Evolutionary conservation across 2,113 vertebrate species (phyloP).

Genomic region (Ascaphus truei): DNA sequence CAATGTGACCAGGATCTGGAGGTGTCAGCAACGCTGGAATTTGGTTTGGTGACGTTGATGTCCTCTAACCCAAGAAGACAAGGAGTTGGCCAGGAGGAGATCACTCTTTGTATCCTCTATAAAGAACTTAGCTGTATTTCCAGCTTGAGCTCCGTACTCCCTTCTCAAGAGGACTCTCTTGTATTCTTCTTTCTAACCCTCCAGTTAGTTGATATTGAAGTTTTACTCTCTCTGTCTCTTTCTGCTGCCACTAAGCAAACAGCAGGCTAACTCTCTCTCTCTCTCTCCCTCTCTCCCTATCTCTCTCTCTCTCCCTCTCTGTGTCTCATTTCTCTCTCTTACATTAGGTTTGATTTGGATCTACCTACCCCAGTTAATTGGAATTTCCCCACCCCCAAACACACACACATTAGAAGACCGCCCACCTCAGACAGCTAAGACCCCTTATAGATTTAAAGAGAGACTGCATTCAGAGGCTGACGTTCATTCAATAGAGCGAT

Average conservation of each 20-base stretch:
- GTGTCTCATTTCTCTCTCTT: too few relatives aligned
- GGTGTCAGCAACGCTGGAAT: not conserved
- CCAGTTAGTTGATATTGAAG: too few relatives aligned
- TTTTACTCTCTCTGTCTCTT: conserved; percentile 12
- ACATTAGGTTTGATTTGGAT: conserved; percentile 44
- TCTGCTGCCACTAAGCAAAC: conserved; percentile 40
- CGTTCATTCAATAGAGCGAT: conserved; percentile 97
- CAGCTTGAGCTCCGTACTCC: not conserved
- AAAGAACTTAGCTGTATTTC: not conserved
- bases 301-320: conserved; percentile 25
- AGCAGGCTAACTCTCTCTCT: conserved; percentile 25
- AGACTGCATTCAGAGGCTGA: conserved; percentile 93
- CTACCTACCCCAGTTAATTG: conserved; percentile 44
- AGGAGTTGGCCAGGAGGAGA: too few relatives aligned
- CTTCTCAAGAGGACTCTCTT: not conserved
- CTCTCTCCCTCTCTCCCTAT: conserved; percentile 14
- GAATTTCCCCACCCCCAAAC: conserved; percentile 84
- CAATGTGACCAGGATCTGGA: not conserved
- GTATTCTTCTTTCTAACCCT: not conserved
- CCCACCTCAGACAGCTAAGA: conserved; percentile 96
- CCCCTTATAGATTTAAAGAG: conserved; percentile 99
- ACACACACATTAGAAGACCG: conserved; percentile 85
- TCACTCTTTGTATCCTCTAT: not conserved
- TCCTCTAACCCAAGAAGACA: not conserved
- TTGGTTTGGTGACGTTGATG: not conserved